Percentiles rank a stretch among this genome's conserved stretches.
Evolutionary conservation across 2,797 vertebrate species (phyloP).

Genomic region (Chromis chromis): DNA sequence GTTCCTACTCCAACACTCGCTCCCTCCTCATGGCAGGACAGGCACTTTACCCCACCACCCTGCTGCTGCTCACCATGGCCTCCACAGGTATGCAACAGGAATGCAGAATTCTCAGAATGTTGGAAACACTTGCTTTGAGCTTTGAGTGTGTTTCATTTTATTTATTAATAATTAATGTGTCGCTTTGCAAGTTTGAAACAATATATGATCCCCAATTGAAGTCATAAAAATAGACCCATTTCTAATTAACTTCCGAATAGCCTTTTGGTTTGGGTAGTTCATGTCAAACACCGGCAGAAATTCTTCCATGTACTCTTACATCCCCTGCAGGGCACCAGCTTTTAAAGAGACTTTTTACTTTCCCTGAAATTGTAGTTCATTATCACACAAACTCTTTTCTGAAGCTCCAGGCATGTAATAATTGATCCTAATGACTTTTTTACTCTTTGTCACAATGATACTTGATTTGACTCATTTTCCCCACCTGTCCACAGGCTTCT

Average conservation of each 20-base stretch:
- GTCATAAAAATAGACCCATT: constrained; percentile 9
- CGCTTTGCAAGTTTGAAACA: constrained; percentile 7
- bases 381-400: constrained; percentile 62
- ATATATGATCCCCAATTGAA: neutral
- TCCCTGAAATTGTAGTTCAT: constrained; percentile 61
- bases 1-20: constrained; percentile 85
- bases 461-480: constrained; percentile 37
- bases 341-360: constrained; percentile 58
- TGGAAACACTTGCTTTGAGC: neutral
- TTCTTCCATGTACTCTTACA: constrained; percentile 61
- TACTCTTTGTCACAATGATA: constrained; percentile 16
- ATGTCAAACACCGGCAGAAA: constrained; percentile 46
- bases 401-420: constrained; percentile 57
- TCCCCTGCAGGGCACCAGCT: constrained; percentile 49
- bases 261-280: constrained; percentile 56
- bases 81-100: constrained; percentile 78
- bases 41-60: constrained; percentile 82
- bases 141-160: neutral
- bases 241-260: constrained; percentile 47
- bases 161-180: constrained; percentile 11
- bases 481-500: constrained; percentile 79
- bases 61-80: constrained; percentile 82
- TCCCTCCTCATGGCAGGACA: constrained; percentile 83
- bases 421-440: constrained; percentile 58
- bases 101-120: too few relatives aligned